A percentile compares a stretch with the other conserved stretches of the same genome.
phyloP scores from a whole-genome alignment of 2,797 vertebrate species.

The Myripristis murdjan region DNA sequence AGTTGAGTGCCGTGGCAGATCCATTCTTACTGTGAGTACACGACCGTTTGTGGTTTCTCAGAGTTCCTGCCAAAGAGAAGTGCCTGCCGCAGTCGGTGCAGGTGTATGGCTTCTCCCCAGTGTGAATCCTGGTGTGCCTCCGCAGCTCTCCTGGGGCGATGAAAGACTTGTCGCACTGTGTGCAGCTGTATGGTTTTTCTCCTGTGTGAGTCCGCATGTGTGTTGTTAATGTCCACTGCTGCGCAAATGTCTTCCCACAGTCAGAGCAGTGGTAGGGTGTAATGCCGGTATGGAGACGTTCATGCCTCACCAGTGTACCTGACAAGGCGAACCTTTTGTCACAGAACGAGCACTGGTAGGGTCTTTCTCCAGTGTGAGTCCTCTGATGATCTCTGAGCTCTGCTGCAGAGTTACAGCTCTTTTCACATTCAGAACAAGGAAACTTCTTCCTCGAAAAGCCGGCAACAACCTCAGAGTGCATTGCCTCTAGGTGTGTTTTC shows the following conservation, averaged over 20 bases:
- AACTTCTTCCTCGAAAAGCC: conserved; percentile 80
- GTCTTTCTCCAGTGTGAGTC: conserved; percentile 83
- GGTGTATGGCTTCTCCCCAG: conserved; percentile 81
- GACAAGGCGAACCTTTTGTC: conserved; percentile 81
- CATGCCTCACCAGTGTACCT: conserved; percentile 80
- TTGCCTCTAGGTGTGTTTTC: conserved; percentile 81
- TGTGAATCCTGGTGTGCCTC: conserved; percentile 81
- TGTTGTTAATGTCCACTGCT: conserved; percentile 83
- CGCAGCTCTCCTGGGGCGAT: conserved; percentile 81
- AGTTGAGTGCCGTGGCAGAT: neutral
- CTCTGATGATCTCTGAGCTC: conserved; percentile 81
- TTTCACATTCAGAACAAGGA: conserved; percentile 78
- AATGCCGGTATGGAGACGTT: conserved; percentile 82
- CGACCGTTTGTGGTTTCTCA: conserved; percentile 79
- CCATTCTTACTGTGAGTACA: conserved; percentile 67
- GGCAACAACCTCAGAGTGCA: conserved; percentile 77
- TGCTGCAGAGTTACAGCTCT: conserved; percentile 82
- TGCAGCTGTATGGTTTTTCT: conserved; percentile 82
- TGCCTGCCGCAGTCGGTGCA: conserved; percentile 78
- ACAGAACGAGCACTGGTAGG: conserved; percentile 83
- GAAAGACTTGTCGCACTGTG: conserved; percentile 79
- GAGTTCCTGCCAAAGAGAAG: conserved; percentile 80
- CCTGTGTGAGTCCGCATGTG: conserved; percentile 83
- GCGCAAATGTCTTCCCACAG: conserved; percentile 83
- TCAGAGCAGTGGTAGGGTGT: conserved; percentile 82